Percentiles rank a stretch among this genome's conserved stretches.
Evolutionary conservation across 2,113 vertebrate species (phyloP).

Genomic region (Pelecanus crispus): DNA sequence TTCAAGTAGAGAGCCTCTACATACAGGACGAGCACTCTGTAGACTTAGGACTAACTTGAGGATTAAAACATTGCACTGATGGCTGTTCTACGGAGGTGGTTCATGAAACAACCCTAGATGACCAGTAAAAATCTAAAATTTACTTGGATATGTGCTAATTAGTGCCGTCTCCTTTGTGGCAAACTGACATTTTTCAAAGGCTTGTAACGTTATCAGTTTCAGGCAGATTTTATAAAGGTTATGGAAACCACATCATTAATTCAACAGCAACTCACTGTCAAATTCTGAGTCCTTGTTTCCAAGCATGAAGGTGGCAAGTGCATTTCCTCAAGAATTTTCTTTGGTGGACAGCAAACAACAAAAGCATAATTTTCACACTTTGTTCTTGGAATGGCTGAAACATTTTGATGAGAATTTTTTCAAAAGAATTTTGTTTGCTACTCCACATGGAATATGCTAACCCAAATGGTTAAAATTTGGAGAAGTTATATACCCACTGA

Average conservation of each 20-base stretch:
- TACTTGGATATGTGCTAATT: neutral
- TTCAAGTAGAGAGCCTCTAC: neutral
- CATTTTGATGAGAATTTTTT: neutral
- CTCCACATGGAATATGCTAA: neutral
- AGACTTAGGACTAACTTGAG: neutral
- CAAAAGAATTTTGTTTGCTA: neutral
- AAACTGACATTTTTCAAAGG: slow-evolving; percentile 2
- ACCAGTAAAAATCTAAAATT: neutral
- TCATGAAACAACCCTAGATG: neutral
- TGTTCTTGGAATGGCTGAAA: neutral
- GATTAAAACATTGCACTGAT: neutral
- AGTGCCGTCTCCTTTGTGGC: neutral
- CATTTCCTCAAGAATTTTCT: neutral
- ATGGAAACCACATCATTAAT: neutral
- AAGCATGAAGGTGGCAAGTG: neutral
- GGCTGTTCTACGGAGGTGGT: neutral
- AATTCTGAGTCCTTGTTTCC: neutral
- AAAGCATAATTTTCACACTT: neutral
- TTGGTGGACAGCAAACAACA: neutral
- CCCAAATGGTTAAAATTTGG: neutral
- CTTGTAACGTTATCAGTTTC: neutral
- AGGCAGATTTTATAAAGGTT: neutral
- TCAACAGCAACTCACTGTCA: neutral
- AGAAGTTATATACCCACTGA: neutral
- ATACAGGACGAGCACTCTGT: neutral